Base-by-base conservation (phyloP, 2,113 vertebrate genomes). In the Callithrix jacchus region DNA sequence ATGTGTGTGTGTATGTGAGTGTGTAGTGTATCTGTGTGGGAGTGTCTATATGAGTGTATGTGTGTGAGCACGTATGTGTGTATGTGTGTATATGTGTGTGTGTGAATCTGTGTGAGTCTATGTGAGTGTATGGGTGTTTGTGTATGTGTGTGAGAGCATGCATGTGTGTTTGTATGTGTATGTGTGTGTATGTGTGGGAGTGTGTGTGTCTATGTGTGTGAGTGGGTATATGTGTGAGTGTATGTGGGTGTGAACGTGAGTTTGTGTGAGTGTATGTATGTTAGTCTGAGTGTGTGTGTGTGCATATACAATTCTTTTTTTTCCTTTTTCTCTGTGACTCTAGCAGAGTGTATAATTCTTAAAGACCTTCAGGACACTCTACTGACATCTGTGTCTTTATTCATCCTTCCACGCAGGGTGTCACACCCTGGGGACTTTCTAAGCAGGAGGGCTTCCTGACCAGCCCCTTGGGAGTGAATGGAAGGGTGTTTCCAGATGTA, bases 331-430 rank as follows among this genome's bases (percentile, higher is more conserved):
- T 56, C 1, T 23, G 40, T 32, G 23, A 47, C 47, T 47, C 47
- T 47, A 47, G 47, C 47, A 47, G 47, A 47, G 47, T 1, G 9
- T 76, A 12, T 45, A 32, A 70, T 81, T 80, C 12, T 40, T 56
- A 81, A 64, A 58, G 37, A 82, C 20, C 3, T 64, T 58, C 30
- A 45, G 58, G 70, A 76, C 73, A 21, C 37, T n/a, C 25, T 32
- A 13, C 74, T 0, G 0, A 23, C 20, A 45, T 18, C 45, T 35
- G 3, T 27, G 49, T 61, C 52, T 92, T 20, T 14, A 49, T 37
- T 11, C 10, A 30, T 35, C 52, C 5, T 27, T 42, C 4, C n/a
- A 2, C 1, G 8, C 10, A 13, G 77, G 11, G 5, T 20, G 3
- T 0, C 1, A 45, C 23, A 66, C 35, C 1, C 42, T 0, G 3